Evolutionary conservation across 1,140 invertebrate species (phyloP).

Genomic region (Meloidogyne exigua): DNA sequence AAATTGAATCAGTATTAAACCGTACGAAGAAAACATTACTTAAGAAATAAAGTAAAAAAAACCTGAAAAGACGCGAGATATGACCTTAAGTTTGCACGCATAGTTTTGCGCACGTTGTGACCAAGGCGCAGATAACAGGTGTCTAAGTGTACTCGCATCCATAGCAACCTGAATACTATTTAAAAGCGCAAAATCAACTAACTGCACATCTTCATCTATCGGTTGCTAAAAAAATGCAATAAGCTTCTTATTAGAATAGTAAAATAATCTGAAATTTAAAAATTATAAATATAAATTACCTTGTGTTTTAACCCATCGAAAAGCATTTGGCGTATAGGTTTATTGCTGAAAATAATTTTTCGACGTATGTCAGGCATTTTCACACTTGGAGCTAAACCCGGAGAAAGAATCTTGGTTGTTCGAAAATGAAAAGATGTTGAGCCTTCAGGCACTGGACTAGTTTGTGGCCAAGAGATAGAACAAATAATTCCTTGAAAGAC

Average conservation of each 20-base stretch:
- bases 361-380: conserved; percentile 3
- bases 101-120: conserved; percentile 1
- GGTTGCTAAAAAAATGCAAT: conserved; percentile 4
- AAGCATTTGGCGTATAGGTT: conserved; percentile 1
- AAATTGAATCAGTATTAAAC: too few species aligned
- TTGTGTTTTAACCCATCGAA: background rate
- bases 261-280: too few species aligned
- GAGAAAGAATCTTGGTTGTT: background rate
- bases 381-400: background rate
- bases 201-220: background rate
- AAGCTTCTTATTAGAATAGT: too few species aligned
- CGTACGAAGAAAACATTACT: too few species aligned
- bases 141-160: conserved; percentile 19
- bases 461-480: conserved; percentile 1
- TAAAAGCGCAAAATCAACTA: background rate
- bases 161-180: conserved; percentile 15
- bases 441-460: background rate
- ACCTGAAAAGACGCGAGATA: background rate
- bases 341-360: background rate
- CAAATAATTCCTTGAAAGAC: conserved; percentile 12
- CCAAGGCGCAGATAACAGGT: conserved; percentile 16
- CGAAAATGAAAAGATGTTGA: background rate
- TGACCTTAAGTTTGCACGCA: background rate
- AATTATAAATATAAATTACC: background rate
- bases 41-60: background rate